phyloP scores from a whole-genome alignment of 2,888 invertebrate genomes.

The Ophraella communa region DNA sequence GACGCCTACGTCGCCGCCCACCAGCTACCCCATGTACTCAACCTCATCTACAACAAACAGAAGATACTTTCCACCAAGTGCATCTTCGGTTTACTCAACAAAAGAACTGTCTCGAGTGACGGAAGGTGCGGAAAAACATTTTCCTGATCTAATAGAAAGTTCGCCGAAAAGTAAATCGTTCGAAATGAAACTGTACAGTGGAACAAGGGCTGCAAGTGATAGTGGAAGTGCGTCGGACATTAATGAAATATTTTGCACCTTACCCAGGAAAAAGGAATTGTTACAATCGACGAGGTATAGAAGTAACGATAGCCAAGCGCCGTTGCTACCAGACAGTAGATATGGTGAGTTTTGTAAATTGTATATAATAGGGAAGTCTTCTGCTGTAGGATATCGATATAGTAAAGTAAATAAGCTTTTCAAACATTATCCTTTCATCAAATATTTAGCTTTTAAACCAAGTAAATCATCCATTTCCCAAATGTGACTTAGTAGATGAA shows the following conservation, averaged over 20 bases:
- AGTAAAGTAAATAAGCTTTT: too few species aligned
- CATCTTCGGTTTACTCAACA: constrained; percentile 37
- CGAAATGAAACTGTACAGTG: constrained; percentile 25
- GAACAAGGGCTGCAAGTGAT: constrained; percentile 47
- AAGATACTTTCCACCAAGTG: constrained; percentile 21
- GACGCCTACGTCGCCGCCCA: constrained; percentile 59
- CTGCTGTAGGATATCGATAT: too few species aligned
- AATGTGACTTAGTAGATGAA: too few species aligned
- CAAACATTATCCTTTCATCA: too few species aligned
- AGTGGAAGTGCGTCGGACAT: constrained; percentile 57
- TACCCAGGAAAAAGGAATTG: constrained; percentile 62
- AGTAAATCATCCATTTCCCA: too few species aligned
- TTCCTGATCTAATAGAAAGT: constrained; percentile 57
- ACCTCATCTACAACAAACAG: constrained; percentile 15
- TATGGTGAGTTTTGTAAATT: constrained; percentile 58
- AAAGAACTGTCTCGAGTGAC: constrained; percentile 49
- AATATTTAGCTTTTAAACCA: too few species aligned
- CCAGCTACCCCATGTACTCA: constrained; percentile 47
- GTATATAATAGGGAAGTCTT: too few species aligned
- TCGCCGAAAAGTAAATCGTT: constrained; percentile 45
- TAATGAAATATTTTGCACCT: constrained; percentile 68
- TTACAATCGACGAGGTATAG: constrained; percentile 52
- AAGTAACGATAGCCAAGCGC: constrained; percentile 75
- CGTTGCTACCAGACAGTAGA: constrained; percentile 72
- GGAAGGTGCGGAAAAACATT: constrained; percentile 51